Evolutionary conservation across 2,113 vertebrate species (phyloP), one percentile per base, ranked within the genome.

Genomic region (Lathamus discolor): DNA sequence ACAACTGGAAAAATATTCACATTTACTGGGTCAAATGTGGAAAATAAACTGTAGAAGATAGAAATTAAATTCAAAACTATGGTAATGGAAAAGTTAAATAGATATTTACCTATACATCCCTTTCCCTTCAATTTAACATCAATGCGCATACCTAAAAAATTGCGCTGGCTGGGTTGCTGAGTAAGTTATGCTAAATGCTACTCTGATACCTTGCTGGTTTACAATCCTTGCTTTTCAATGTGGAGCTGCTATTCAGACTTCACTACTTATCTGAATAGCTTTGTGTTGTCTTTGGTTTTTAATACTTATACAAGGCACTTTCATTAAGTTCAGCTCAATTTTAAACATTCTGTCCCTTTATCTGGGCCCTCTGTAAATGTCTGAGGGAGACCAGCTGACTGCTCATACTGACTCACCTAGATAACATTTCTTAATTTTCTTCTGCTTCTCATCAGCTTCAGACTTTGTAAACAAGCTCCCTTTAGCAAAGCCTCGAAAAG

Each of bases 341-440:
- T 95, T 94, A 95, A 95, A 92, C 83, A 93, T 93, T 88, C 76
- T 81, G 43, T 64, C 55, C 37, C 77, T 96, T 96, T 88, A 86
- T 94, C 80, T 90, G 83, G 88, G 43, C 24, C 13, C 37, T 84
- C 51, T 88, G 70, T 63, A 90, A 90, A 83, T 41, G 61, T 81
- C 86, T 93, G 88, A 93, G 54, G 76, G 79, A 83, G 51, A 64
- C 46, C 85, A 92, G 59, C 64, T 84, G 79, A 93, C 39, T 75
- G 52, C 13, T 86, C 68, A 44, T 68, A 81, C 39, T 84, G 79
- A 95, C 51, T 88, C 68, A 90, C 73, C 83, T 88, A 88, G 55
- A 80, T 90, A 95, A 63, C 8, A 86, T 92, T 96, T 93, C 59
- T 83, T 95, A 59, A 83, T 96, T 97, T 95, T 94, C 82, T 81